These are phyloP conservation scores for Phylloscopus trochilus DNA, from an alignment of 2,113 vertebrate genomes.

Conservation along the genomic window DNA sequence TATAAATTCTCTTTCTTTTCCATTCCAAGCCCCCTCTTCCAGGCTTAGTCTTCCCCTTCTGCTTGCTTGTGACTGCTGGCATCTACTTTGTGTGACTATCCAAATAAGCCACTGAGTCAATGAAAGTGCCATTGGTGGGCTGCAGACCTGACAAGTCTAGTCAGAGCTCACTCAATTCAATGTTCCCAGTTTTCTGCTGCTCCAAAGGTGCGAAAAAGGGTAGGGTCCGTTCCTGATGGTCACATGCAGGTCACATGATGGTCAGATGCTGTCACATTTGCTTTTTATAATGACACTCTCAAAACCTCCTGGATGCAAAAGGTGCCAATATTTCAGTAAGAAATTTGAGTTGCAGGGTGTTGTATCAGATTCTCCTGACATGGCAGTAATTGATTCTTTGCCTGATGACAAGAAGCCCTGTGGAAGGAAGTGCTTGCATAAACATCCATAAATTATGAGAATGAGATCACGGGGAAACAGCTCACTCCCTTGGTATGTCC, in stretches of 20 bases:
- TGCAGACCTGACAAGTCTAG: not conserved
- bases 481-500: not conserved
- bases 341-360: fast-evolving
- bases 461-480: not conserved
- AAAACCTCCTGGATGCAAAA: fast-evolving
- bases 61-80: not conserved
- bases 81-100: not conserved
- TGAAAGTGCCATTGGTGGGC: not conserved
- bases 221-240: not conserved
- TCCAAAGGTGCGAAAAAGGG: not conserved
- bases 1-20: not conserved
- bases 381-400: not conserved
- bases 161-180: not conserved
- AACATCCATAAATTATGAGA: not conserved
- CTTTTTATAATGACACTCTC: not conserved
- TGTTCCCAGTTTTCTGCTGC: not conserved
- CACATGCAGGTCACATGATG: not conserved
- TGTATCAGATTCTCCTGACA: not conserved
- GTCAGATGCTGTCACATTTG: not conserved
- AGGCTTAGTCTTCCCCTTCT: not conserved
- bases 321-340: not conserved
- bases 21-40: not conserved
- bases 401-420: not conserved
- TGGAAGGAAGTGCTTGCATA: not conserved
- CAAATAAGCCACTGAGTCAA: not conserved